Percentiles rank a stretch among this genome's conserved stretches.
Conservation (phyloP, 2,113 vertebrate species). For the Sialia sialis region DNA sequence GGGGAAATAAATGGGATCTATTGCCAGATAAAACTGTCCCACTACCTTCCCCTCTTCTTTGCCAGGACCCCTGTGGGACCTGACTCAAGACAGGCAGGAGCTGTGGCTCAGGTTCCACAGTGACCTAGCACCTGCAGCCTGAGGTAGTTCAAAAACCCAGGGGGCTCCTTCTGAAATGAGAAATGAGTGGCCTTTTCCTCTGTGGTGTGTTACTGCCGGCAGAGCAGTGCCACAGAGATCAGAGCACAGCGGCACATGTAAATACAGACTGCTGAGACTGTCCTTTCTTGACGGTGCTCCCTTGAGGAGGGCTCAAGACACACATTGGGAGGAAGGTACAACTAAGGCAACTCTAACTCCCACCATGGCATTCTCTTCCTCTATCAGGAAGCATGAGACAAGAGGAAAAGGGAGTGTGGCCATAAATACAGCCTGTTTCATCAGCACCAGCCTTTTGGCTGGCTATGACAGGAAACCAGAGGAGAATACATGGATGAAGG, state of each 20-base stretch:
- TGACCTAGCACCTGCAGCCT: neutral
- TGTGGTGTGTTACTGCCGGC: neutral
- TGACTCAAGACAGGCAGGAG: neutral
- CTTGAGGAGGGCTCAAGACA: neutral
- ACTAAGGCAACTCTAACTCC: neutral
- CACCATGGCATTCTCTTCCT: neutral
- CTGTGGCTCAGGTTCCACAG: neutral
- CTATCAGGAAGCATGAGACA: neutral
- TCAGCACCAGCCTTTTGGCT: neutral
- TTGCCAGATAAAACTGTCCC: neutral
- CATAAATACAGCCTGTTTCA: neutral
- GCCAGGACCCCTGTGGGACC: neutral
- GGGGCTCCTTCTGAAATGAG: neutral
- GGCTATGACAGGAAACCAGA: neutral
- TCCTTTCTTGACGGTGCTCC: neutral
- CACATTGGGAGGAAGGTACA: neutral
- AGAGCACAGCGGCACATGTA: fast-evolving
- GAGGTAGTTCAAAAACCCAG: neutral
- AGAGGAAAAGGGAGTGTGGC: neutral
- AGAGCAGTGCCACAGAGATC: neutral
- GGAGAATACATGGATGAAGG: neutral
- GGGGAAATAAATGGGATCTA: neutral
- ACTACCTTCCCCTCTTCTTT: neutral
- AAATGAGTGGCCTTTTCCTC: neutral
- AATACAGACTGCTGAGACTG: neutral